Evolutionary conservation across 2,113 vertebrate genomes (phyloP).

Genomic region (Grammomys dolichurus): DNA sequence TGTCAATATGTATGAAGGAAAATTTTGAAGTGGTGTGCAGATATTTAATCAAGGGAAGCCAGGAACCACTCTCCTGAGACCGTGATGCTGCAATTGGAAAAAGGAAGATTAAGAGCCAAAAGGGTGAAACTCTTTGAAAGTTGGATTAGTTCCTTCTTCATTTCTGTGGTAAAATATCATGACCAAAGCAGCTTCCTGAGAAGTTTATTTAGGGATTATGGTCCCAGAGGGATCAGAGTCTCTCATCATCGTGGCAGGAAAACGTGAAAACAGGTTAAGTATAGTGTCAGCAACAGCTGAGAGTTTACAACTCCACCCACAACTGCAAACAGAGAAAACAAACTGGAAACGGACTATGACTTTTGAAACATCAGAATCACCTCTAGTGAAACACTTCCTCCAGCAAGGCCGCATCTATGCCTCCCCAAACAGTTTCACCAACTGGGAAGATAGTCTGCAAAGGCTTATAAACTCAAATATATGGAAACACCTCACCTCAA

Average conservation of each 20-base stretch:
- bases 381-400: background rate
- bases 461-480: background rate
- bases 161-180: background rate
- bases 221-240: background rate
- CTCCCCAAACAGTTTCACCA: background rate
- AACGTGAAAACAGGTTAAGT: background rate
- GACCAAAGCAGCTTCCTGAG: background rate
- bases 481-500: background rate
- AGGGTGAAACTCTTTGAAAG: background rate
- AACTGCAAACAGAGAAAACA: background rate
- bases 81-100: background rate
- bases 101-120: background rate
- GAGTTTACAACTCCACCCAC: background rate
- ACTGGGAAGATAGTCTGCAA: background rate
- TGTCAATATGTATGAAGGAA: background rate
- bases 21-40: background rate
- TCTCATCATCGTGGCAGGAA: background rate
- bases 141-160: background rate
- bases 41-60: background rate
- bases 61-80: background rate
- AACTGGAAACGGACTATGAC: background rate
- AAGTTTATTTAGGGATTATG: background rate
- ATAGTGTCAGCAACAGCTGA: background rate
- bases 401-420: background rate
- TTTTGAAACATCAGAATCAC: background rate